These are phyloP conservation scores for Trogon surrucura DNA, from an alignment of 2,113 vertebrate species.

Conservation along the genomic window DNA sequence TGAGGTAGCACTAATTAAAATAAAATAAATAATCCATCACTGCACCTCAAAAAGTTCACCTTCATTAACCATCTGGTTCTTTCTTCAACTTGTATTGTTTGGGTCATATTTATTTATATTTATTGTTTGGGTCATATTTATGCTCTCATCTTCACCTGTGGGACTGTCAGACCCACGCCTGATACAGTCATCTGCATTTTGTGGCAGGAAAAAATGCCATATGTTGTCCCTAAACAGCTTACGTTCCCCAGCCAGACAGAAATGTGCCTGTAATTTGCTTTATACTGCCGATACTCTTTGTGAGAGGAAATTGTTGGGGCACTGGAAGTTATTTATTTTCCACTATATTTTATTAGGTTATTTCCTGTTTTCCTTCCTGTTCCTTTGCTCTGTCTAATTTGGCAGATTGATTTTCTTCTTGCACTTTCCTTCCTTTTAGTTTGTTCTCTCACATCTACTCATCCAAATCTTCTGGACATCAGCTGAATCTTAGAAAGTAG, in stretches of 20 bases:
- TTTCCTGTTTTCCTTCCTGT: constrained; percentile 72
- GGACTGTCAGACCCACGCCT: not conserved
- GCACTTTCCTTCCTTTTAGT: constrained; percentile 28
- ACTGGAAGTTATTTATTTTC: constrained; percentile 69
- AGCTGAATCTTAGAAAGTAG: not conserved
- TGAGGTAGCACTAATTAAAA: not conserved
- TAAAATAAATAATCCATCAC: too few relatives aligned
- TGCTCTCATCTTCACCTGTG: not conserved
- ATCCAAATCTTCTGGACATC: not conserved
- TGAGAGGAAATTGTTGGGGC: constrained; percentile 66
- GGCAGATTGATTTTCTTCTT: constrained; percentile 66
- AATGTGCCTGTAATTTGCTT: constrained; percentile 32
- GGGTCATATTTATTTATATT: not conserved
- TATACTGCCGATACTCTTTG: constrained; percentile 31
- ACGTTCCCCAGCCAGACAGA: constrained; percentile 24
- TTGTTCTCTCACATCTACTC: not conserved
- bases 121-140: not conserved
- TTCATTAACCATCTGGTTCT: not conserved
- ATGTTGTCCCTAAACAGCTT: not conserved
- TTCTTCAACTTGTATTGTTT: not conserved
- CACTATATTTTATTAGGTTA: constrained; percentile 63
- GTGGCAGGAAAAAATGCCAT: not conserved
- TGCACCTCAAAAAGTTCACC: not conserved
- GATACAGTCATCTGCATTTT: not conserved
- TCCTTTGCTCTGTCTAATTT: constrained; percentile 66